phyloP scores from a whole-genome alignment of 2,113 vertebrate species.

The Lampris megalopsis region DNA sequence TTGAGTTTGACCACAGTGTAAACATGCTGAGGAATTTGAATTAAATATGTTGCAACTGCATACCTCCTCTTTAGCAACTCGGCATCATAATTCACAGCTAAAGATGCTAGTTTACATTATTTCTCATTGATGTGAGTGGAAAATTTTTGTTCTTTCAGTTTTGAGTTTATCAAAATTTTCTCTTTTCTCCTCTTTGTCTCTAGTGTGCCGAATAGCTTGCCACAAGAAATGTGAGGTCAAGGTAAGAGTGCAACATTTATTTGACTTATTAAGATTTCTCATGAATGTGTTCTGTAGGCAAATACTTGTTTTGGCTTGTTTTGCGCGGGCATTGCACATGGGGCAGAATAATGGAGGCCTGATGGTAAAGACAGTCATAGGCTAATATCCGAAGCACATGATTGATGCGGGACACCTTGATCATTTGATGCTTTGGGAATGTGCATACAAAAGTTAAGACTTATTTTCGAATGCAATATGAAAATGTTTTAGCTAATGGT shows the following conservation, averaged over 20 bases:
- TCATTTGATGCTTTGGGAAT: no score
- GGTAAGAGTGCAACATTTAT: constrained; percentile 81
- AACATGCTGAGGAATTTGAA: constrained; percentile 58
- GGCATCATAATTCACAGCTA: constrained; percentile 31
- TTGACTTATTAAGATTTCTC: no score
- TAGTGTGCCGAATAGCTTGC: constrained; percentile 90
- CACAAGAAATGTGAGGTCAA: constrained; percentile 94
- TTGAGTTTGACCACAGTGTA: constrained; percentile 65
- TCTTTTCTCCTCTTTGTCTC: constrained; percentile 31
- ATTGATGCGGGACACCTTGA: no score
- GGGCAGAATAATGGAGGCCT: no score
- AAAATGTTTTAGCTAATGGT: no score
- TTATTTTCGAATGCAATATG: no score
- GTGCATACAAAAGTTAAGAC: no score
- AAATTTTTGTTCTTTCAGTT: constrained; percentile 31
- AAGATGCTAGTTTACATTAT: constrained; percentile 26
- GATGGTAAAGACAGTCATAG: no score
- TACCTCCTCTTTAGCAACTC: constrained; percentile 27
- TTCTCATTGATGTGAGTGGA: constrained; percentile 19
- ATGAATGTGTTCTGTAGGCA: no score
- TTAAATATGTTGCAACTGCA: constrained; percentile 40
- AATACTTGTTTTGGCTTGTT: no score
- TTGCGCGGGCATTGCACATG: no score
- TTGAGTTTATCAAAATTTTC: constrained; percentile 34
- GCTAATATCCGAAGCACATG: no score